A percentile compares a stretch with the other conserved stretches of the same genome.
These are phyloP conservation scores for Meteorus sp. DNA, from an alignment of 1,140 invertebrate genomes.

Conservation along the genomic window DNA sequence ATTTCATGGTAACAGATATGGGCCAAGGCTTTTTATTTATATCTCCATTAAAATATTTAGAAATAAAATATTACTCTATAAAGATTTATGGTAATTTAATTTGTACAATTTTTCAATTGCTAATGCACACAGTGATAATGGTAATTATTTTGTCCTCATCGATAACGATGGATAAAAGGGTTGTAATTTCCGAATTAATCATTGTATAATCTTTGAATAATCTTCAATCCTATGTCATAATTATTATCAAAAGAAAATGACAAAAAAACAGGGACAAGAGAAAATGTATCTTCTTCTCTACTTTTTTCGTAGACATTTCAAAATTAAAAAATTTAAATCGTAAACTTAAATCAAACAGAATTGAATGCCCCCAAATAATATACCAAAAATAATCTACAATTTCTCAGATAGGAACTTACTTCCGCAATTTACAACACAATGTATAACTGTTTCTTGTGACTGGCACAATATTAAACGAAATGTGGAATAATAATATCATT, in stretches of 20 bases:
- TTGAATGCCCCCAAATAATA: not conserved
- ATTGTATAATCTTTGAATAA: not conserved
- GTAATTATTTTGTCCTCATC: not conserved
- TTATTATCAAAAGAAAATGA: not conserved
- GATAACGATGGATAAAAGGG: not conserved
- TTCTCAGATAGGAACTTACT: no score
- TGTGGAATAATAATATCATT: slow-evolving; percentile 31
- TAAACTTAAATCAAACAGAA: not conserved
- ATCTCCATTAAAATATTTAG: not conserved
- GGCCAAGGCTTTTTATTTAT: no score
- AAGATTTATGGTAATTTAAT: not conserved
- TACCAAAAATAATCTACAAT: not conserved
- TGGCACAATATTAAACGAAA: not conserved
- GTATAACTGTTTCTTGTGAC: no score
- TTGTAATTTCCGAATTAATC: not conserved
- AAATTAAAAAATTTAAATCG: not conserved
- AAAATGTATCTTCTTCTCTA: slow-evolving; percentile 18
- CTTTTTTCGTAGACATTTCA: no score
- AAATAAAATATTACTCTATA: slow-evolving; percentile 5
- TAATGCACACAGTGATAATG: slow-evolving; percentile 2
- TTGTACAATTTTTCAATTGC: no score
- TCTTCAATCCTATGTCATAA: not conserved
- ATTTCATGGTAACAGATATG: slow-evolving; percentile 3
- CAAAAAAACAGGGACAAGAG: not conserved
- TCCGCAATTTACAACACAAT: no score